Percentiles rank a stretch among this genome's conserved stretches.
phyloP scores from a whole-genome alignment of 92 coral and sea anemone species.

The Porites lobata region DNA sequence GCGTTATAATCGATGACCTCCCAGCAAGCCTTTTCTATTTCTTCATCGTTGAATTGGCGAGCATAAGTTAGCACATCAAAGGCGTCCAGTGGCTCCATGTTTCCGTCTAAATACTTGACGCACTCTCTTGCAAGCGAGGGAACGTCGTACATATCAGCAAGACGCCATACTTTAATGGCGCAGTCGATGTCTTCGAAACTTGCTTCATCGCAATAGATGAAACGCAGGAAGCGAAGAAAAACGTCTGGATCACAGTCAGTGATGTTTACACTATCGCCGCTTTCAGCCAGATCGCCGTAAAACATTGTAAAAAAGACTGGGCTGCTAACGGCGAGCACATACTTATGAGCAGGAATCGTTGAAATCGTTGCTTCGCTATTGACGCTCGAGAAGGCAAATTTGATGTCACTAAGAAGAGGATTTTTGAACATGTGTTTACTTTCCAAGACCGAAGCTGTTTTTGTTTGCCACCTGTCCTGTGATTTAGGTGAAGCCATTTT shows the following conservation, averaged over 20 bases:
- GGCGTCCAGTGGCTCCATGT: background rate
- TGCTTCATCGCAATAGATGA: conserved; percentile 4
- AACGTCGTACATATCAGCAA: background rate
- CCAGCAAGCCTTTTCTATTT: background rate
- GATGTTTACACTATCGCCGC: background rate
- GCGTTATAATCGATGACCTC: background rate
- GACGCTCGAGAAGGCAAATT: background rate
- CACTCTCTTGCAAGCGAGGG: conserved; percentile 4
- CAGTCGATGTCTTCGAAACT: background rate
- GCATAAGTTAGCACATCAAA: background rate
- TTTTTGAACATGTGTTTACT: conserved; percentile 6
- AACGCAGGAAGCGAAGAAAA: background rate
- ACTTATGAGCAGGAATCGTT: background rate
- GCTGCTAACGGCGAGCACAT: conserved; percentile 7
- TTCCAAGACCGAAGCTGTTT: background rate
- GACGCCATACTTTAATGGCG: background rate
- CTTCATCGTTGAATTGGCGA: background rate
- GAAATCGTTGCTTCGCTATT: background rate
- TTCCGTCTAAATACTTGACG: background rate
- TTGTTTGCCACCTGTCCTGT: background rate
- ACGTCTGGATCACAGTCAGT: background rate
- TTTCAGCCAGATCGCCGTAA: conserved; percentile 7
- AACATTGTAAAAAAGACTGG: conserved; percentile 8
- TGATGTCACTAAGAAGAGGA: background rate
- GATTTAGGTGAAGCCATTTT: background rate